Evolutionary conservation across 2,113 vertebrate genomes (phyloP), one percentile per base, ranked within the genome.

Genomic region (Cygnus buccinator): DNA sequence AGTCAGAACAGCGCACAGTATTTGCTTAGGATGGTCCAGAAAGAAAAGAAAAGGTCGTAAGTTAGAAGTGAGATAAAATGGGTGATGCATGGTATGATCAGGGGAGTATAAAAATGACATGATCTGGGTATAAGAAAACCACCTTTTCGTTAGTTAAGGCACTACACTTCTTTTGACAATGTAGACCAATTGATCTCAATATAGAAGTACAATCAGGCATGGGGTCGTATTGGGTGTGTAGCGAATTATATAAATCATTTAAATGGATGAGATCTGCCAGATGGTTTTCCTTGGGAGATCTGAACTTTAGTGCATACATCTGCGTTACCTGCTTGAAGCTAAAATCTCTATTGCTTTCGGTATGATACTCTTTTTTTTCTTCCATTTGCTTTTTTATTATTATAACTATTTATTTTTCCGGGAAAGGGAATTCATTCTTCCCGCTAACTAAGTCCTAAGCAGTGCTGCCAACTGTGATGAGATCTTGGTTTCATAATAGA

Each of bases 311-410:
- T 54, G 67, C 2, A 3, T 80, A 90, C 35, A 75, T 66, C 89
- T 94, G 81, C 63, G 90, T 95, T 89, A 95, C 65, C 76, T 93
- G 70, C 66, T 95, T 86, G 41, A 41, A 92, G 80, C 76, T 93
- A 90, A 89, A 87, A 80, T 70, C 50, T 76, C 46, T 58, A 52
- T 18, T 37, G 57, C 44, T 90, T 96, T 92, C 68, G 93, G 48
- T 75, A 3, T 10, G 29, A 68, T 29, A 81, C 4, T 54, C 11
- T 66, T 54, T 62, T 63, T 63, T 11, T 10, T 6, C 31, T 10
- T 9, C n/a, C 70, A 82, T 84, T 35, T 92, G 68, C 14, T 68
- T 78, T 79, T 84, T 84, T 66, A 77, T 83, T 79, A 63, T 57
- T 76, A 63, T 43, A 54, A 57, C 35, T 67, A 59, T 26, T 85